phyloP scores from a whole-genome alignment of 2,888 invertebrate species.

The Apotomis turbidana region DNA sequence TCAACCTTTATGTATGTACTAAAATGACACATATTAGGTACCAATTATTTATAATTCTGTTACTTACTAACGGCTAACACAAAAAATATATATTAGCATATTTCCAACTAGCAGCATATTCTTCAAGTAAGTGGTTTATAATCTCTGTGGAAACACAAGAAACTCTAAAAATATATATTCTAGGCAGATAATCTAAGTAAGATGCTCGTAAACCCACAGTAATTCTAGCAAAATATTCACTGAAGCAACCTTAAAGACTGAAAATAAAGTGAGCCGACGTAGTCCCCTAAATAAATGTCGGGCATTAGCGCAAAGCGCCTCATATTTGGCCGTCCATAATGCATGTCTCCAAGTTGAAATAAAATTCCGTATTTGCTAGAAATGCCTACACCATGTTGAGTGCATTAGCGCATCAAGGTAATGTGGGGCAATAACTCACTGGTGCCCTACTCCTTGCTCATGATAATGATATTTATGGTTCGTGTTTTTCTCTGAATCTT shows the following conservation, averaged over 20 bases:
- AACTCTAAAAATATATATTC: too few relatives aligned
- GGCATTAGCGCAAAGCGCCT: slow-evolving; percentile 31
- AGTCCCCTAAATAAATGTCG: slow-evolving; percentile 29
- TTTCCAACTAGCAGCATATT: too few relatives aligned
- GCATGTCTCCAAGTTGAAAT: slow-evolving; percentile 45
- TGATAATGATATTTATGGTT: slow-evolving; percentile 39
- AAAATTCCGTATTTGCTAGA: slow-evolving; percentile 53
- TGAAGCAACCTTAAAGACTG: background rate
- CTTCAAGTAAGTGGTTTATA: too few relatives aligned
- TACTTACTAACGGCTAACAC: too few relatives aligned
- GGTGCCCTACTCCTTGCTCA: slow-evolving; percentile 19
- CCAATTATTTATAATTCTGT: too few relatives aligned
- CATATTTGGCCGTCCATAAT: slow-evolving; percentile 39
- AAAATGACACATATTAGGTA: too few relatives aligned
- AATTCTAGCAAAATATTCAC: background rate
- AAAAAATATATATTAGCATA: too few relatives aligned
- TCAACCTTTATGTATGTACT: too few relatives aligned
- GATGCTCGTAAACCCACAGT: background rate
- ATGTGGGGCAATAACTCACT: slow-evolving; percentile 56
- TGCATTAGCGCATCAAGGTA: slow-evolving; percentile 61
- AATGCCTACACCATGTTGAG: slow-evolving; percentile 56
- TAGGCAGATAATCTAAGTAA: background rate
- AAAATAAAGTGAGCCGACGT: background rate
- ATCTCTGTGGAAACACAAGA: too few relatives aligned
- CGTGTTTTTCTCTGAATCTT: slow-evolving; percentile 32